phyloP scores from a whole-genome alignment of 2,113 vertebrate species.

The Calypte anna region DNA sequence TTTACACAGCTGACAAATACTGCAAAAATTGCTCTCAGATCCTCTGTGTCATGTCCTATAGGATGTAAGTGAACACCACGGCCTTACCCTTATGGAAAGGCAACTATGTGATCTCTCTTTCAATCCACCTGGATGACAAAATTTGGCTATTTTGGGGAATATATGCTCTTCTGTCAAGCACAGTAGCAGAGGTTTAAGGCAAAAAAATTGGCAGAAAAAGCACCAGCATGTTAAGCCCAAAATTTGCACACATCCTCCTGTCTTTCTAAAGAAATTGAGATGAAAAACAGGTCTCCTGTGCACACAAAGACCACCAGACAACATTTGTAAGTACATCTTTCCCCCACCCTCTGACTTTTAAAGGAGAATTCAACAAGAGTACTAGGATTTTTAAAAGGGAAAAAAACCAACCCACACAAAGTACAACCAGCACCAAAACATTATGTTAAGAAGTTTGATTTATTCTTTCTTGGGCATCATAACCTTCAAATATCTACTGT shows the following conservation, averaged over 20 bases:
- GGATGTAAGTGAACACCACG: background rate
- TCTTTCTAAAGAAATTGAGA: background rate
- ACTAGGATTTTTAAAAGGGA: background rate
- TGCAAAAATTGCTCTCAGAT: background rate
- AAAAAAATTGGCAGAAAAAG: background rate
- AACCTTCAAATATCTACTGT: background rate
- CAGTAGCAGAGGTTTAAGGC: background rate
- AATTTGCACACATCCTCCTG: background rate
- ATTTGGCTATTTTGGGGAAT: background rate
- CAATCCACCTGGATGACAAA: background rate
- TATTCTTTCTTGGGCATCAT: background rate
- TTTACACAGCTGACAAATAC: background rate
- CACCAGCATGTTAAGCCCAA: background rate
- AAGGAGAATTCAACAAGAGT: background rate
- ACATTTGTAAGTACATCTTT: background rate
- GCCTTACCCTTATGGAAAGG: background rate
- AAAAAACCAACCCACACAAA: no score
- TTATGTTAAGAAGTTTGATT: background rate
- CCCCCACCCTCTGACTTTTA: background rate
- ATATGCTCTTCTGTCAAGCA: background rate
- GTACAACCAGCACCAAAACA: no score
- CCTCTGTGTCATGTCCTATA: background rate
- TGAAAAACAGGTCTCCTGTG: background rate
- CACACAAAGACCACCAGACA: background rate
- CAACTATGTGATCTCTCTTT: background rate